Base-by-base conservation (phyloP, 2,113 vertebrate species). In the Danionella cerebrum region DNA sequence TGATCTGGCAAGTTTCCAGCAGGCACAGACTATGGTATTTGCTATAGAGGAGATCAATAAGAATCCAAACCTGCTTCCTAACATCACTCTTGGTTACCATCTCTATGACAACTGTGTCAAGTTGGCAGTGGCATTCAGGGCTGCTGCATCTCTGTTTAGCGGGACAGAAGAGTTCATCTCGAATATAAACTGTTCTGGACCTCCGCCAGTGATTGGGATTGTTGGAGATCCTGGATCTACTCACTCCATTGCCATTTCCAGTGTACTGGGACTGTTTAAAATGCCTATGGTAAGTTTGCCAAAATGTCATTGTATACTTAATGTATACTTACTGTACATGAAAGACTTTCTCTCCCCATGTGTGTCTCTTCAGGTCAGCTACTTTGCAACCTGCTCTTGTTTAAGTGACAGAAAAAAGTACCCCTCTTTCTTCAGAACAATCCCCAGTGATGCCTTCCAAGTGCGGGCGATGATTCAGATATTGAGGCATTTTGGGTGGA, bases 241-340 rank as follows among this genome's bases (percentile, higher is more conserved):
- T 12, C 51, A 53, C 51, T 53, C 51, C 29, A 53, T 53, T 19
- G 51, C 51, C 16, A 53, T 53, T 16, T 53, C 51, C 9, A 53
- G 69, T 48, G 72, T 82, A 5, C 53, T 84, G 65, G 80, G 84
- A 22, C 71, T 84, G 63, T 84, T 76, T 63, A 71, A 39, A 35
- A 19, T 86, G 2, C 85, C 85, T 33, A 75, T 84, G 71, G 85
- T 85, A 75, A 59, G 76, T 13, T 25, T 53, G 14, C n/a, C n/a
- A n/a, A n/a, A 33, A 18, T 53, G 14, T 53, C 4, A 33, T n/a
- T n/a, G n/a, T n/a, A n/a, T n/a, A n/a, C n/a, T n/a, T n/a, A n/a
- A n/a, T n/a, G n/a, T n/a, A n/a, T n/a, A n/a, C 16, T 5, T 19
- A 22, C 44, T 21, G 6, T 47, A 3, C 18, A 19, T n/a, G n/a